phyloP scores from a whole-genome alignment of 1,140 invertebrate genomes.

The Trichonephila clavipes region DNA sequence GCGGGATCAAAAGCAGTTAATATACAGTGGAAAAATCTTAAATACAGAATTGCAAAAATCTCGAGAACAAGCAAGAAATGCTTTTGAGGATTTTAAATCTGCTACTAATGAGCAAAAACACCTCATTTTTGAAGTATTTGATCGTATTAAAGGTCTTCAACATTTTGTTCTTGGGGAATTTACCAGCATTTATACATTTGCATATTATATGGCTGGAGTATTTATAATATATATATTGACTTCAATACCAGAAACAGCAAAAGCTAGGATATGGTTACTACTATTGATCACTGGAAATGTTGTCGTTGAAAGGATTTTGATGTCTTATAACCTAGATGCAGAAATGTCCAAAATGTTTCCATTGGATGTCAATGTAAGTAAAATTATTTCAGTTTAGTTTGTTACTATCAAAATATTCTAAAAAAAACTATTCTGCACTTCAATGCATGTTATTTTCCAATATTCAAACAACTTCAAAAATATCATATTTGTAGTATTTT shows the following conservation, averaged over 20 bases:
- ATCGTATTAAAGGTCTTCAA: constrained; percentile 83
- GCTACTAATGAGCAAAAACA: constrained; percentile 83
- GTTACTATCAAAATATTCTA: no score
- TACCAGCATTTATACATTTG: constrained; percentile 83
- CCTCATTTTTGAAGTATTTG: constrained; percentile 84
- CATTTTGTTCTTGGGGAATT: constrained; percentile 83
- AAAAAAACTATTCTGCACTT: no score
- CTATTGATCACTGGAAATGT: constrained; percentile 82
- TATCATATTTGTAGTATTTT: no score
- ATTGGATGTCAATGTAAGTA: constrained; percentile 57
- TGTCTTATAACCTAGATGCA: constrained; percentile 73
- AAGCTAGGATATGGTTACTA: constrained; percentile 83
- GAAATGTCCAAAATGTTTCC: constrained; percentile 47
- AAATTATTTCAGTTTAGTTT: neutral
- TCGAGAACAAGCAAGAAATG: constrained; percentile 81
- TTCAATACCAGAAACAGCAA: constrained; percentile 82
- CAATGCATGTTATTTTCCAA: no score
- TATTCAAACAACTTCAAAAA: no score
- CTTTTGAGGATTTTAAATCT: constrained; percentile 83
- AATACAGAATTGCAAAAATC: constrained; percentile 81
- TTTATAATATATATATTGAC: constrained; percentile 83
- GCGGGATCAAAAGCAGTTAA: constrained; percentile 83
- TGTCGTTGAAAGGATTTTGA: constrained; percentile 79
- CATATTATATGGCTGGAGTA: constrained; percentile 83
- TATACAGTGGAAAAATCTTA: constrained; percentile 82